Evolutionary conservation across 2,888 invertebrate species (phyloP).

Genomic region (Eupithecia centaureata): DNA sequence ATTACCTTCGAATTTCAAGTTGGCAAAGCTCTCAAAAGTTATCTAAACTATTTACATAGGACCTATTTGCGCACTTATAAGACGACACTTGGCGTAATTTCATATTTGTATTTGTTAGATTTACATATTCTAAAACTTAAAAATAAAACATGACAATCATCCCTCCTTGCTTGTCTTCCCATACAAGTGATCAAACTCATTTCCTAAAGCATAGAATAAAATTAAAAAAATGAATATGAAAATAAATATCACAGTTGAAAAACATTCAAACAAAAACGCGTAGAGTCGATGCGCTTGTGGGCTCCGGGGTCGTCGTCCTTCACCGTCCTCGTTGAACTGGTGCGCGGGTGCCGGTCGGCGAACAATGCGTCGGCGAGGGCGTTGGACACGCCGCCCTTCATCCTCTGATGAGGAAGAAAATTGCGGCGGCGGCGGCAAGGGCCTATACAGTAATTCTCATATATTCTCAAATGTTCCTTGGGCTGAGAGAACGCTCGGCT

Average conservation of each 20-base stretch:
- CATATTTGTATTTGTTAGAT: constrained; percentile 48
- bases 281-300: neutral
- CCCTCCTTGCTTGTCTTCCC: neutral
- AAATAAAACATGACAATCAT: constrained; percentile 28
- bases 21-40: no score
- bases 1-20: no score
- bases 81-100: no score
- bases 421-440: constrained; percentile 28
- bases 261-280: constrained; percentile 60
- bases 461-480: constrained; percentile 67
- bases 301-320: neutral
- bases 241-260: constrained; percentile 80
- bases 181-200: constrained; percentile 16
- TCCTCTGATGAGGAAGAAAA: constrained; percentile 18
- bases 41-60: no score
- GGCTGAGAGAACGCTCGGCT: constrained; percentile 78
- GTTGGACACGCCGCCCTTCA: neutral
- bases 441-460: constrained; percentile 51
- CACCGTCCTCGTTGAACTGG: neutral
- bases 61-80: no score
- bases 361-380: neutral
- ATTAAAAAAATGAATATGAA: constrained; percentile 60
- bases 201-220: constrained; percentile 58
- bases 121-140: constrained; percentile 61
- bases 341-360: neutral